A percentile compares a stretch with the other conserved stretches of the same genome.
These are phyloP conservation scores for Sceloporus undulatus DNA, from an alignment of 2,113 vertebrate species.

Conservation along the genomic window DNA sequence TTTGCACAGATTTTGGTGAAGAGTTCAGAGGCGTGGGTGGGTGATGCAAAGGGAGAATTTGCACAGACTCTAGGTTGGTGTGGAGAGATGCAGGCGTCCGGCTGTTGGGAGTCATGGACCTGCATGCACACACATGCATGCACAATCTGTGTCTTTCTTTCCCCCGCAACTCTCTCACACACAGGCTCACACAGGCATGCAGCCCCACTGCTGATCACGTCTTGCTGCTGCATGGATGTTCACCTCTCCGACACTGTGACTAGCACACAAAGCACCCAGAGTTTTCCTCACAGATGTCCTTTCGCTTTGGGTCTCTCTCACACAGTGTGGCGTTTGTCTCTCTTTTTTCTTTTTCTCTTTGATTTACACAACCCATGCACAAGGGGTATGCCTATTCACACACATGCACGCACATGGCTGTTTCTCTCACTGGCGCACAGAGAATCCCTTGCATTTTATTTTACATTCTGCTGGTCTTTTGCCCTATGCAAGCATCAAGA, in stretches of 20 bases:
- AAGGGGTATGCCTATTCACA: no score
- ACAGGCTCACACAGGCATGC: not conserved
- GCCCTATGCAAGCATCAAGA: no score
- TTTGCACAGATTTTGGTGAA: slow-evolving; percentile 35
- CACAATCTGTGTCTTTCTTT: not conserved
- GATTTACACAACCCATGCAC: not conserved
- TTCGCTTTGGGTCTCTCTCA: not conserved
- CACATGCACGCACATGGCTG: not conserved
- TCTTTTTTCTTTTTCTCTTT: not conserved
- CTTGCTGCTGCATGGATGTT: no score
- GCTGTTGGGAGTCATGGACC: not conserved
- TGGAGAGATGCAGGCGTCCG: not conserved
- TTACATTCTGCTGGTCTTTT: no score
- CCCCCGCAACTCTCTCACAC: no score
- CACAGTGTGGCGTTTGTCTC: not conserved
- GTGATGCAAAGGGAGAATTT: slow-evolving; percentile 4
- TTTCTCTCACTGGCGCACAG: not conserved
- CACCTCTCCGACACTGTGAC: no score
- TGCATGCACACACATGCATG: not conserved
- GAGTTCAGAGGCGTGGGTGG: slow-evolving; percentile 55
- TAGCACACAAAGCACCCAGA: not conserved
- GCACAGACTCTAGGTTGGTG: slow-evolving; percentile 5
- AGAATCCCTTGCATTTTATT: no score
- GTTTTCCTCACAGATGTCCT: not conserved
- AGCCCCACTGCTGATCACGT: no score